Evolutionary conservation across 2,113 vertebrate genomes (phyloP).

Genomic region (Aramus guarauna): DNA sequence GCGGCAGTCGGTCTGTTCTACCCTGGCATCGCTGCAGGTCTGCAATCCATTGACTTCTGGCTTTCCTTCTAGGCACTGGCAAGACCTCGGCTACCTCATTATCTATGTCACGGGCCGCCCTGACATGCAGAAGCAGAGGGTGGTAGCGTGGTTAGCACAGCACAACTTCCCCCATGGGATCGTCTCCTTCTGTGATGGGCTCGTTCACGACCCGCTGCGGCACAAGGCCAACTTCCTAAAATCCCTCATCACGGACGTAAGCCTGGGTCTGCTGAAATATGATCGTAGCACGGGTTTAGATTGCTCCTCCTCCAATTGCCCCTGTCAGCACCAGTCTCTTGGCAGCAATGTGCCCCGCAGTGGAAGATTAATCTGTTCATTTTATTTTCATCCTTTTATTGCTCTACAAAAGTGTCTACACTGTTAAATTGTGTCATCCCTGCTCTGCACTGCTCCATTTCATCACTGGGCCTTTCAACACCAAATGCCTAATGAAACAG

Average conservation of each 20-base stretch:
- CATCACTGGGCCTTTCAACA: background rate
- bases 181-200: conserved; percentile 95
- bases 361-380: conserved; percentile 42
- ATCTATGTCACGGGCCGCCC: conserved; percentile 96
- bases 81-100: conserved; percentile 97
- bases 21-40: rapidly evolving
- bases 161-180: conserved; percentile 98
- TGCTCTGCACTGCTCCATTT: background rate
- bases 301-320: background rate
- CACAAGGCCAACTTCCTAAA: conserved; percentile 98
- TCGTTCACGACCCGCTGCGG: conserved; percentile 94
- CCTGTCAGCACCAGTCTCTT: conserved; percentile 2
- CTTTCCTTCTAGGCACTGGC: conserved; percentile 86
- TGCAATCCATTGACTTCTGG: rapidly evolving
- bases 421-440: conserved; percentile 3
- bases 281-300: background rate
- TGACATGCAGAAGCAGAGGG: conserved; percentile 99
- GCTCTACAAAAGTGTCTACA: background rate
- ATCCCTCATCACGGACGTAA: conserved; percentile 85
- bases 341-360: background rate
- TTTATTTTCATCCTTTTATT: conserved; percentile 16
- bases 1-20: background rate
- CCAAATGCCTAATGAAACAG: background rate
- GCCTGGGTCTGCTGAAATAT: background rate
- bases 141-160: conserved; percentile 98